phyloP scores from a whole-genome alignment of 1,140 invertebrate genomes.

The Linepithema humile region DNA sequence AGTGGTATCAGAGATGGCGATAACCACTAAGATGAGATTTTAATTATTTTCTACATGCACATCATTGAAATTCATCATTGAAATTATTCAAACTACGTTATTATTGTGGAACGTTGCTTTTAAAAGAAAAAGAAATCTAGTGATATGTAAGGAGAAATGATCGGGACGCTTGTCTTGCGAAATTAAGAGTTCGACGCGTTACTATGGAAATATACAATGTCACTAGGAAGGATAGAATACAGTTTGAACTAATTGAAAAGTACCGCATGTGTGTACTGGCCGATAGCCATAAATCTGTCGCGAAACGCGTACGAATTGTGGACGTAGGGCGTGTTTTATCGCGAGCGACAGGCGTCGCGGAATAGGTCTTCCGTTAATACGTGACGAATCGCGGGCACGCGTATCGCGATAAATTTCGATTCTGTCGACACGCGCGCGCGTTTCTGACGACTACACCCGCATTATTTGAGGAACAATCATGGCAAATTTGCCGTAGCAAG shows the following conservation, averaged over 20 bases:
- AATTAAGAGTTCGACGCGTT: not conserved
- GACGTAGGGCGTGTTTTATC: constrained; percentile 64
- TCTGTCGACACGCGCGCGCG: constrained; percentile 13
- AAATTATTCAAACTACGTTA: not conserved
- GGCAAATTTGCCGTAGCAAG: not conserved
- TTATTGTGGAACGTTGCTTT: not conserved
- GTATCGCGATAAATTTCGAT: constrained; percentile 60
- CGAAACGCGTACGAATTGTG: constrained; percentile 48
- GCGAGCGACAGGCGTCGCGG: constrained; percentile 48
- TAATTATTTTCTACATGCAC: too few relatives aligned
- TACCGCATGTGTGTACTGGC: constrained; percentile 38
- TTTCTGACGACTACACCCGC: not conserved
- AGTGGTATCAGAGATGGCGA: not conserved
- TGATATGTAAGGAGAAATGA: not conserved
- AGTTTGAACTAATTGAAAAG: constrained; percentile 58
- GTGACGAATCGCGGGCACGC: constrained; percentile 61
- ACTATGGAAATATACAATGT: constrained; percentile 29
- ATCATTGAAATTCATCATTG: too few relatives aligned
- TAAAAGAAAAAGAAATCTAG: not conserved
- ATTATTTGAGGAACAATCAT: not conserved
- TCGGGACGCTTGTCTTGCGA: not conserved
- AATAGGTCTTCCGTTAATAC: constrained; percentile 66
- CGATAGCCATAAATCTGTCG: constrained; percentile 58
- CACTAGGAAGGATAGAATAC: not conserved
- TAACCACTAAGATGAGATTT: not conserved